A percentile compares a stretch with the other conserved stretches of the same genome.
Evolutionary conservation across 2,113 vertebrate genomes (phyloP).

Genomic region (Limanda limanda): DNA sequence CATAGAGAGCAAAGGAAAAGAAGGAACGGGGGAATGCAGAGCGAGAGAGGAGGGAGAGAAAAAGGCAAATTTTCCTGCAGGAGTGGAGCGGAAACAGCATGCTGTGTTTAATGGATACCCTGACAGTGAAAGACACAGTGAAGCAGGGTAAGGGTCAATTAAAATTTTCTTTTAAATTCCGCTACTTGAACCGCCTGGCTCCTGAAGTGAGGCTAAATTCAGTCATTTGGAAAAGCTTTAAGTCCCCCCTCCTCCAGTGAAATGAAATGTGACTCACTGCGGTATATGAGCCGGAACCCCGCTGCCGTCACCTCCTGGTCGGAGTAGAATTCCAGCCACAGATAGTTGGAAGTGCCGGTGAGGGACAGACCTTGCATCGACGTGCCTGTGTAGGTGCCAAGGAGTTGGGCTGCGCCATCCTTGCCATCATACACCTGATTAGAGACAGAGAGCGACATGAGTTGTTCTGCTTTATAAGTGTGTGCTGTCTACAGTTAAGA

Average conservation of each 20-base stretch:
- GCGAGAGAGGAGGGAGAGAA: slow-evolving; percentile 4
- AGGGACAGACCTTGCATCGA: slow-evolving; percentile 89
- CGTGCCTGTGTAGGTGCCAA: slow-evolving; percentile 89
- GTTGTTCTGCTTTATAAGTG: background rate
- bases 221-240: slow-evolving; percentile 60
- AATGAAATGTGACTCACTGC: slow-evolving; percentile 87
- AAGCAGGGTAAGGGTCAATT: slow-evolving; percentile 67
- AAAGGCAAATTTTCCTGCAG: slow-evolving; percentile 43
- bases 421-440: slow-evolving; percentile 94
- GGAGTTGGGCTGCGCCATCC: slow-evolving; percentile 88
- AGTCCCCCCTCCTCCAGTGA: slow-evolving; percentile 31
- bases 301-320: slow-evolving; percentile 89
- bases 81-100: slow-evolving; percentile 49
- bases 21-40: slow-evolving; percentile 9
- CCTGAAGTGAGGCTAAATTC: slow-evolving; percentile 55
- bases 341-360: slow-evolving; percentile 94
- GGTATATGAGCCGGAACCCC: slow-evolving; percentile 94
- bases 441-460: slow-evolving; percentile 19
- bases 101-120: slow-evolving; percentile 65
- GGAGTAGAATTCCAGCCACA: slow-evolving; percentile 97
- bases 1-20: slow-evolving; percentile 31
- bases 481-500: slow-evolving; percentile 18
- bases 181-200: slow-evolving; percentile 52
- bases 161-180: slow-evolving; percentile 66
- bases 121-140: slow-evolving; percentile 60